Evolutionary conservation across 2,888 invertebrate species (phyloP).

Genomic region (Psylliodes chrysocephalus): DNA sequence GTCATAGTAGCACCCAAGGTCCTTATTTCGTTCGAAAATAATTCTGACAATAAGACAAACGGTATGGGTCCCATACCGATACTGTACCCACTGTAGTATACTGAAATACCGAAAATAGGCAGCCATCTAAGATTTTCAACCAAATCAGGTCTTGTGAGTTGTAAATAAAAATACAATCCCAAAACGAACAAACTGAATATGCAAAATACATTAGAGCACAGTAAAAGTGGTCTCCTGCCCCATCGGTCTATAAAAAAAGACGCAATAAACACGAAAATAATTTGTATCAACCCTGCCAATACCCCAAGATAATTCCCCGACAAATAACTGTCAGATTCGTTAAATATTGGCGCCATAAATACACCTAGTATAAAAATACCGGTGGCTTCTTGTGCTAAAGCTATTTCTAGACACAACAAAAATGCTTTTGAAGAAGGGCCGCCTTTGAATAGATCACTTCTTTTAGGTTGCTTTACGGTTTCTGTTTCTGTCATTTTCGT

Average conservation of each 20-base stretch:
- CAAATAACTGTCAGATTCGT: constrained; percentile 74
- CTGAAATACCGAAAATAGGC: not conserved
- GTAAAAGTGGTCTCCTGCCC: constrained; percentile 75
- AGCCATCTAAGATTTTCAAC: not conserved
- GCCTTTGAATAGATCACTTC: constrained; percentile 22
- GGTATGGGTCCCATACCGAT: not conserved
- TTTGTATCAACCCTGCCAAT: constrained; percentile 80
- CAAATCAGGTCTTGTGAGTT: constrained; percentile 49
- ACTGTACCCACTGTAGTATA: not conserved
- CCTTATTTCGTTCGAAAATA: not conserved
- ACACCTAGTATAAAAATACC: constrained; percentile 83
- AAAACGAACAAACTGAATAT: constrained; percentile 69
- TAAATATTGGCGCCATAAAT: constrained; percentile 77
- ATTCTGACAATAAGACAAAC: not conserved
- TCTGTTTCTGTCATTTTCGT: constrained; percentile 24
- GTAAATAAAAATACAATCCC: constrained; percentile 72
- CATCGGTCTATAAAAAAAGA: constrained; percentile 78
- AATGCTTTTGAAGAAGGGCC: constrained; percentile 66
- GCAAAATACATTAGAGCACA: constrained; percentile 74
- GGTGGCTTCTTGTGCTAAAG: constrained; percentile 78
- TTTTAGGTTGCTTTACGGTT: not conserved
- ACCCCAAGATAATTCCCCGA: constrained; percentile 74
- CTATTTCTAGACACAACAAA: not conserved
- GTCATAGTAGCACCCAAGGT: not conserved
- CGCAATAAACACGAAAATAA: constrained; percentile 73